A percentile compares a stretch with the other conserved stretches of the same genome.
Conservation (phyloP, 2,113 vertebrate species). For the Tichodroma muraria region DNA sequence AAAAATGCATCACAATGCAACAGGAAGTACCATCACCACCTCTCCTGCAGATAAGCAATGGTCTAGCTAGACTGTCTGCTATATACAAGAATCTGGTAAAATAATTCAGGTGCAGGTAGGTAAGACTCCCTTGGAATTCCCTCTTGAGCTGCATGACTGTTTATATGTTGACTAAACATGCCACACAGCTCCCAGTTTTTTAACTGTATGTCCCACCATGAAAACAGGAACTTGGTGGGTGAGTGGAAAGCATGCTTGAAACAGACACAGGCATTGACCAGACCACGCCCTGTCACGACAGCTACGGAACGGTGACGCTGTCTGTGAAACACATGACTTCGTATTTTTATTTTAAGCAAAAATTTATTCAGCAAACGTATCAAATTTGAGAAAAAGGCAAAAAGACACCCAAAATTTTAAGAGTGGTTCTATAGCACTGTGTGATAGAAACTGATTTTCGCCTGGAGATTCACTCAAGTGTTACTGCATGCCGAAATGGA, state of each 20-base stretch:
- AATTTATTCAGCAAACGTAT: background rate
- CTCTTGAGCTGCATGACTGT: background rate
- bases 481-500: background rate
- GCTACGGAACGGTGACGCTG: background rate
- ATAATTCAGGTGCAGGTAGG: background rate
- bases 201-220: background rate
- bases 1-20: background rate
- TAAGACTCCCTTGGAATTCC: background rate
- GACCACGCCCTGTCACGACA: background rate
- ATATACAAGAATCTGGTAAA: background rate
- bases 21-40: background rate
- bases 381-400: background rate
- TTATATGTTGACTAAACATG: background rate
- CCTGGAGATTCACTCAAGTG: background rate
- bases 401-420: background rate
- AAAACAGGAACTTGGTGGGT: background rate
- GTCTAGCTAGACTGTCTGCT: background rate
- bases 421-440: background rate
- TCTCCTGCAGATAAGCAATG: background rate
- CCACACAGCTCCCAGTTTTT: background rate
- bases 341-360: background rate
- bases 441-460: background rate
- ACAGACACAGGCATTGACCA: background rate
- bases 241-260: background rate
- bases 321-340: background rate